These are phyloP conservation scores for Aptenodytes patagonicus DNA, from an alignment of 2,113 vertebrate species.

Conservation along the genomic window DNA sequence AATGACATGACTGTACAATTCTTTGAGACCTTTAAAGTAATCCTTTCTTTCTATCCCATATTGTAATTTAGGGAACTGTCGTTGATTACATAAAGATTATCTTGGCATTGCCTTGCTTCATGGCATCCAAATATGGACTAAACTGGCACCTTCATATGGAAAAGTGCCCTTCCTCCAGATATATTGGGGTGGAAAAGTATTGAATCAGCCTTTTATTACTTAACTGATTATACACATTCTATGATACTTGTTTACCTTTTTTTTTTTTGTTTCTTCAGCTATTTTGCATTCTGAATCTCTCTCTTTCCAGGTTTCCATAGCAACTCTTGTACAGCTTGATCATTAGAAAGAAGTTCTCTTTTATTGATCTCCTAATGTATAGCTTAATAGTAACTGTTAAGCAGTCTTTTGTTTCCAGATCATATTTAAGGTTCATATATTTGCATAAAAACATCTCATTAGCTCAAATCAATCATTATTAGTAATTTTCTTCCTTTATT, in stretches of 20 bases:
- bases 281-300: conserved; percentile 73
- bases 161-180: neutral
- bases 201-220: conserved; percentile 59
- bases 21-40: conserved; percentile 16
- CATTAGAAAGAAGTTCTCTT: conserved; percentile 90
- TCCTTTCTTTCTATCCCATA: neutral
- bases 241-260: conserved; percentile 79
- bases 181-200: neutral
- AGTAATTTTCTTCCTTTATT: conserved; percentile 87
- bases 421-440: conserved; percentile 89
- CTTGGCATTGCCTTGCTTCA: conserved; percentile 13
- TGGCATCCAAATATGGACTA: conserved; percentile 14
- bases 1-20: neutral
- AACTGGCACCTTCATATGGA: neutral
- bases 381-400: conserved; percentile 89
- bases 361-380: conserved; percentile 99
- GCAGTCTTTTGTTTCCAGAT: conserved; percentile 97
- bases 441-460: conserved; percentile 95
- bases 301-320: conserved; percentile 79
- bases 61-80: neutral
- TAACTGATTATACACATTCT: conserved; percentile 71
- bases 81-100: neutral
- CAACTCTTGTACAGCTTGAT: conserved; percentile 79
- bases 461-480: conserved; percentile 92
- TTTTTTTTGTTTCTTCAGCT: conserved; percentile 70